Evolutionary conservation across 2,113 vertebrate genomes (phyloP).

Genomic region (Loxodonta africana): DNA sequence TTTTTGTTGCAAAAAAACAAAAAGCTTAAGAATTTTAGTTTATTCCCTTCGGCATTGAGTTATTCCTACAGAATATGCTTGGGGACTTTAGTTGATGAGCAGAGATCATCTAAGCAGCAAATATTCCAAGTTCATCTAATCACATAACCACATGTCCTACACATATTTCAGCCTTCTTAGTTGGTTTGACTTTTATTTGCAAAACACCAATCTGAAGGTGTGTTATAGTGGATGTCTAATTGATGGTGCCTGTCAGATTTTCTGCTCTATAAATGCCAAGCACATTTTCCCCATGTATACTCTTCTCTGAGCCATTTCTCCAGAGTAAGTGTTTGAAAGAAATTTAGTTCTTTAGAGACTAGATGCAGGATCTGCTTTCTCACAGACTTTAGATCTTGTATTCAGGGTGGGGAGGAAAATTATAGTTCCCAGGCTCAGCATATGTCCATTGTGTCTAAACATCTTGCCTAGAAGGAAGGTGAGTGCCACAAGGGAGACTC

Average conservation of each 20-base stretch:
- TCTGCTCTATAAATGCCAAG: slow-evolving; percentile 52
- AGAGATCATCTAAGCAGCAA: neutral
- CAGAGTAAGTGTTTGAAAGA: slow-evolving; percentile 6
- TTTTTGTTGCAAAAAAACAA: neutral
- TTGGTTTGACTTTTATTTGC: slow-evolving; percentile 45
- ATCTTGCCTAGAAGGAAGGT: neutral
- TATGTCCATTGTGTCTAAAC: neutral
- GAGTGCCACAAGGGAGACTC: neutral
- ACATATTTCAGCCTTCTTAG: slow-evolving; percentile 49
- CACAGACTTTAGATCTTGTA: neutral
- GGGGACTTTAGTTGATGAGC: neutral
- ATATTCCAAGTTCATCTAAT: neutral
- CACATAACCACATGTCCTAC: neutral
- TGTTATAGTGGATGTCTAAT: slow-evolving; percentile 14
- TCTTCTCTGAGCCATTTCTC: slow-evolving; percentile 28
- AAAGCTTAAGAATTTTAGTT: neutral
- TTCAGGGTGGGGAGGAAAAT: neutral
- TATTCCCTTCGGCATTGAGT: slow-evolving; percentile 45
- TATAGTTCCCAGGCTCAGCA: neutral
- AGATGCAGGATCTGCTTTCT: neutral
- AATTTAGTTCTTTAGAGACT: slow-evolving; percentile 8
- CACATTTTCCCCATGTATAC: neutral
- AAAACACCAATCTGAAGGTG: slow-evolving; percentile 19
- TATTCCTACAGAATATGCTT: neutral
- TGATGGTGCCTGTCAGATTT: neutral